Evolutionary conservation across 2,113 vertebrate species (phyloP).

Genomic region (Guaruba guarouba): DNA sequence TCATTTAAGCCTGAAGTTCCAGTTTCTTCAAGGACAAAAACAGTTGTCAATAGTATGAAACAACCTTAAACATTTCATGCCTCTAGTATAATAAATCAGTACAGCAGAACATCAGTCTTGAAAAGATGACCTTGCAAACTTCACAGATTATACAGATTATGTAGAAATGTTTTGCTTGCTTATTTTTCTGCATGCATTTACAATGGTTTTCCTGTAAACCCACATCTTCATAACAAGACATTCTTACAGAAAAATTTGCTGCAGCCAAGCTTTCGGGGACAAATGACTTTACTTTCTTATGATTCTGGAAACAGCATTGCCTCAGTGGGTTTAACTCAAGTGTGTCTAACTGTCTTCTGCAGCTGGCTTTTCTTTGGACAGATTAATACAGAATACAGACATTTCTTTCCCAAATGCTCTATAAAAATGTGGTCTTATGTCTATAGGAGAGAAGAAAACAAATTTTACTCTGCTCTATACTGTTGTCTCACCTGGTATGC

Average conservation of each 20-base stretch:
- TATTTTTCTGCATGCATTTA: neutral
- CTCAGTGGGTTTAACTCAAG: neutral
- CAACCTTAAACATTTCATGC: neutral
- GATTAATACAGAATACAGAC: neutral
- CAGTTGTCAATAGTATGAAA: fast-evolving
- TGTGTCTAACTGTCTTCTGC: neutral
- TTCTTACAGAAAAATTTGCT: neutral
- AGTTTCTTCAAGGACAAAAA: neutral
- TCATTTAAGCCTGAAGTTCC: neutral
- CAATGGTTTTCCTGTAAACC: neutral
- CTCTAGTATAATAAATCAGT: neutral
- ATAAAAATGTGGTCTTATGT: neutral
- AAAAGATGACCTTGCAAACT: neutral
- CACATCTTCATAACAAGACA: neutral
- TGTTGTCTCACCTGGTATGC: neutral
- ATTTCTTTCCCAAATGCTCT: neutral
- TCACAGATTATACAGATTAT: neutral
- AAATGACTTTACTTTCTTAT: neutral
- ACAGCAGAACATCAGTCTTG: neutral
- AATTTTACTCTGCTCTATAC: neutral
- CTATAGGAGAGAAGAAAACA: neutral
- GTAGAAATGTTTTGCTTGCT: neutral
- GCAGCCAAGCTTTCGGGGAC: neutral
- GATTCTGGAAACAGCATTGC: neutral
- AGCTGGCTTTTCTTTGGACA: neutral